Percentiles rank a stretch among this genome's conserved stretches.
These are phyloP conservation scores for Oreotrochilus melanogaster DNA, from an alignment of 2,113 vertebrate species.

Conservation along the genomic window DNA sequence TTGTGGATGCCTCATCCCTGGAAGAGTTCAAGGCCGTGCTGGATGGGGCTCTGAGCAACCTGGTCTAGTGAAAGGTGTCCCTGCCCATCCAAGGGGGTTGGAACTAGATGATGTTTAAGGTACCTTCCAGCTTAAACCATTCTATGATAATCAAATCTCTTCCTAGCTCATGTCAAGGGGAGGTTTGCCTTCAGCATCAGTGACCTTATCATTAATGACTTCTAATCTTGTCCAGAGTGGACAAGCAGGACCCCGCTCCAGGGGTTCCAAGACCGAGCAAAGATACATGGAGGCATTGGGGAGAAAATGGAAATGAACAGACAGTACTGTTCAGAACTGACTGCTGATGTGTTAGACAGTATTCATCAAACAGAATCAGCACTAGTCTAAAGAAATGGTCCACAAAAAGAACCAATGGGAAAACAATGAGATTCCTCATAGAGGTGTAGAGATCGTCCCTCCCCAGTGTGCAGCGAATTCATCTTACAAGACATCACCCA, in stretches of 20 bases:
- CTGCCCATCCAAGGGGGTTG: too few species aligned
- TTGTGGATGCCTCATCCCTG: too few species aligned
- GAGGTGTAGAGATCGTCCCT: not conserved
- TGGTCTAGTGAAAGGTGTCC: too few species aligned
- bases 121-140: too few species aligned
- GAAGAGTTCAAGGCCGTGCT: too few species aligned
- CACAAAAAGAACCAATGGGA: not conserved
- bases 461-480: not conserved
- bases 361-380: not conserved
- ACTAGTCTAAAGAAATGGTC: not conserved
- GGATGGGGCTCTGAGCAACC: too few species aligned
- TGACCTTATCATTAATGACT: not conserved
- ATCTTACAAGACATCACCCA: not conserved
- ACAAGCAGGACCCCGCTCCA: not conserved
- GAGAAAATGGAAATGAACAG: not conserved
- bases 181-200: not conserved
- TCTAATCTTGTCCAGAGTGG: accelerated
- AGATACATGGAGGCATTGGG: accelerated
- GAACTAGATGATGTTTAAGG: too few species aligned
- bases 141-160: not conserved
- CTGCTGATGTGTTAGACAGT: not conserved
- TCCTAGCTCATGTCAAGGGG: not conserved
- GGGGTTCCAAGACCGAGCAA: not conserved
- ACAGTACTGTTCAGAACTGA: not conserved
- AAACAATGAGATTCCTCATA: not conserved